phyloP scores from a whole-genome alignment of 2,888 invertebrate genomes.

The Drosophila mayaguana region DNA sequence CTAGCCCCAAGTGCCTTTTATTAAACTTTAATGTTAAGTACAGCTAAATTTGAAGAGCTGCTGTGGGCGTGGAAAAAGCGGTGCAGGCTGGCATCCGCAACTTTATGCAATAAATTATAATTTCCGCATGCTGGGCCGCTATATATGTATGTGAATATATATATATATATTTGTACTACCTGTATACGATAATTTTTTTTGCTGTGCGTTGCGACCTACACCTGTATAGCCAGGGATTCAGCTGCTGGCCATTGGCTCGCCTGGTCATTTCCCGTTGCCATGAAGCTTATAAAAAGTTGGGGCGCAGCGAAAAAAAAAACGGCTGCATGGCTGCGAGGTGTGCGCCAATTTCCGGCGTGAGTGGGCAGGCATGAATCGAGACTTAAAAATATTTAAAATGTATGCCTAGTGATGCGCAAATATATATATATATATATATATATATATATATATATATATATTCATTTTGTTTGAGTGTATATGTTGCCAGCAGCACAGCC shows the following conservation, averaged over 20 bases:
- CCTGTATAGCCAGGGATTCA: slow-evolving; percentile 22
- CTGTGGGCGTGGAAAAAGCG: not conserved
- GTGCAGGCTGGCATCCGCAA: slow-evolving; percentile 59
- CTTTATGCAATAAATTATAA: slow-evolving; percentile 77
- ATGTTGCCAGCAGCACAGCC: slow-evolving; percentile 41
- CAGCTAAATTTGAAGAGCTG: slow-evolving; percentile 26
- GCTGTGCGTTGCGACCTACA: slow-evolving; percentile 1
- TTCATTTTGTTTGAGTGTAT: slow-evolving; percentile 32
- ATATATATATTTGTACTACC: not conserved
- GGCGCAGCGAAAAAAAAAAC: slow-evolving; percentile 15
- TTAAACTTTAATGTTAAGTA: slow-evolving; percentile 45
- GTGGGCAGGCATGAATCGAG: slow-evolving; percentile 40
- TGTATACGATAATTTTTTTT: not conserved
- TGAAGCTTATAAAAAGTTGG: slow-evolving; percentile 37
- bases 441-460: not conserved
- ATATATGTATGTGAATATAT: not conserved
- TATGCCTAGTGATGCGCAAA: slow-evolving; percentile 23
- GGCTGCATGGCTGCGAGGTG: slow-evolving; percentile 78
- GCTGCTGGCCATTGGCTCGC: slow-evolving; percentile 38
- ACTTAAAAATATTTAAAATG: slow-evolving; percentile 52
- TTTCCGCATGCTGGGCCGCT: slow-evolving; percentile 65
- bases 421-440: too few species aligned
- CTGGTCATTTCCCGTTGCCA: slow-evolving; percentile 59
- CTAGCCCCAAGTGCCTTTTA: slow-evolving; percentile 22
- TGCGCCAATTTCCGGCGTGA: slow-evolving; percentile 79